Base-by-base conservation (phyloP, 30 jellyfish, hydroid and myxozoan genomes). In the Pelagia noctiluca region DNA sequence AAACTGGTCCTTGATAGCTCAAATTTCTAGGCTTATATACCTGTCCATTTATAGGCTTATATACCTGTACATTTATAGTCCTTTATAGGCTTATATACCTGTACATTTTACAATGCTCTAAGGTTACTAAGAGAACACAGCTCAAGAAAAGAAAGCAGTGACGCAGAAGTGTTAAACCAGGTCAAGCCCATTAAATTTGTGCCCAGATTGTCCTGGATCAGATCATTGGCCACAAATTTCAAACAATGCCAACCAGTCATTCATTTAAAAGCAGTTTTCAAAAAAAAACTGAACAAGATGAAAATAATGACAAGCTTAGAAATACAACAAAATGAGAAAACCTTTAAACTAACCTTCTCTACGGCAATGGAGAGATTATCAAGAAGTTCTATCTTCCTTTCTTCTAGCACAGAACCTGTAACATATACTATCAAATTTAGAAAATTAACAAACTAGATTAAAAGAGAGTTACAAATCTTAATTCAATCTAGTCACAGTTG, bases 281-380 rank as follows among this genome's bases (percentile, higher is more conserved):
- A 16, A 42, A 42, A 42, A 42, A 16, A 8, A 42, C 57, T 5
- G 16, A 5, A 5, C 8, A 42, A 5, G 8, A 42, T 42, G 16
- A 42, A 16, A 42, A 16, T 8, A 42, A 42, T 5, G 12, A 5
- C 8, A 5, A 16, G 57, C 12, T 8, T 16, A 42, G 12, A 42
- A 16, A 5, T 42, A 42, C 16, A 16, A 42, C 57, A 8, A 8
- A 8, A 8, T 42, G 57, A 42, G 57, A 5, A 5, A 5, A 16
- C 8, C 16, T 42, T 42, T 42, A 42, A 42, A 42, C 36, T 24
- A 25, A 93, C 98, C 97, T 87, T 93, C 75, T 93, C 98, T 12
- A 85, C 98, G 33, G 96, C 94, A 34, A 93, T 76, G 1, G 98
- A 94, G 36, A 93, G 65, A 36, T 87, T 93, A 73, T 93, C 98